phyloP scores from a whole-genome alignment of 2,797 vertebrate genomes.

The Phoebastria nigripes region DNA sequence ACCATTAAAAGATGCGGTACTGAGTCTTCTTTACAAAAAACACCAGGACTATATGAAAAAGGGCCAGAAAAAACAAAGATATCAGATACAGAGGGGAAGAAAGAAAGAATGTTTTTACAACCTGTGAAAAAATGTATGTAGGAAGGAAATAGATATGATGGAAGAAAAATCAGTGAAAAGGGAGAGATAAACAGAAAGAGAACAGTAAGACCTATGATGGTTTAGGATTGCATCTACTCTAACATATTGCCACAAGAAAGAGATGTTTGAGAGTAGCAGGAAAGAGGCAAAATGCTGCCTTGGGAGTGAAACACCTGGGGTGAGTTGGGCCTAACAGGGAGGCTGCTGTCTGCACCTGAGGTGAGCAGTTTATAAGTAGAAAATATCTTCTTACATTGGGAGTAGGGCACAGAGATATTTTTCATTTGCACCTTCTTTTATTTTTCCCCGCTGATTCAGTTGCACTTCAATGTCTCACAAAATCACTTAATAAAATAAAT shows the following conservation, averaged over 20 bases:
- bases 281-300: background rate
- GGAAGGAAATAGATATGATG: background rate
- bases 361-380: background rate
- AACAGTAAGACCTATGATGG: background rate
- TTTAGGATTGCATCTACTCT: background rate
- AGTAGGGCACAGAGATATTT: background rate
- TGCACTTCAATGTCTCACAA: background rate
- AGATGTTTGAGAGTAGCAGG: background rate
- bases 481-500: background rate
- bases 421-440: background rate
- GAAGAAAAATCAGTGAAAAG: background rate
- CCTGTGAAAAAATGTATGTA: background rate
- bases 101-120: background rate
- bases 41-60: background rate
- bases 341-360: background rate
- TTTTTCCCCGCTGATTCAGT: background rate
- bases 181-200: background rate
- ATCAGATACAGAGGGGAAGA: background rate
- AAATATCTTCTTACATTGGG: background rate
- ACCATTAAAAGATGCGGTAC: background rate
- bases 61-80: background rate
- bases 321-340: background rate
- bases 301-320: background rate
- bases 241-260: background rate
- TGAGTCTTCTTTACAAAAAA: background rate